These are phyloP conservation scores for Boleophthalmus pectinirostris DNA, from an alignment of 2,113 vertebrate species.

Conservation along the genomic window DNA sequence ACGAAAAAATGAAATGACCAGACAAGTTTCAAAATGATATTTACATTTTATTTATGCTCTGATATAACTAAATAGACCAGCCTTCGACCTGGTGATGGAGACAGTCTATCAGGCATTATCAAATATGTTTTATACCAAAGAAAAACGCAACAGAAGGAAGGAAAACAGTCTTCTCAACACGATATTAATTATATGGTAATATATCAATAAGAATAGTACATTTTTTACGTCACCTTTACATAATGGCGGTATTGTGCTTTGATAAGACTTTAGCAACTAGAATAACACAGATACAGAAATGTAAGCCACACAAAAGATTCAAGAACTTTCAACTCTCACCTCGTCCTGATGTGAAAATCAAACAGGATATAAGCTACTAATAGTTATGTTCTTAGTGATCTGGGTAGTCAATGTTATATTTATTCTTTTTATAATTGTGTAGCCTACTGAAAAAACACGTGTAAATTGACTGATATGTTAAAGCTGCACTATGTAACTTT, in stretches of 20 bases:
- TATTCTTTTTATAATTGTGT: no score
- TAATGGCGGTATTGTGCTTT: constrained; percentile 81
- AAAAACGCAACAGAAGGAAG: constrained; percentile 51
- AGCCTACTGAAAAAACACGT: no score
- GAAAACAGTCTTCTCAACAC: constrained; percentile 66
- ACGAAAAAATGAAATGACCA: constrained; percentile 36
- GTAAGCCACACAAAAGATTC: constrained; percentile 53
- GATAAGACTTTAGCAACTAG: constrained; percentile 76
- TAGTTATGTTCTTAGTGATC: no score
- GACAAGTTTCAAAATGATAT: constrained; percentile 68
- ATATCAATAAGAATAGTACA: constrained; percentile 76
- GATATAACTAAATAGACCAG: constrained; percentile 79
- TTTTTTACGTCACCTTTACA: constrained; percentile 77
- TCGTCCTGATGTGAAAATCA: background rate
- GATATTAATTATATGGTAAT: constrained; percentile 74
- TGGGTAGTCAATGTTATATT: no score
- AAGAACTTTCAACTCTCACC: constrained; percentile 16
- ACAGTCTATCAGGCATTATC: constrained; percentile 74
- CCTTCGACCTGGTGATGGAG: constrained; percentile 66
- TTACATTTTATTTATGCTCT: constrained; percentile 76
- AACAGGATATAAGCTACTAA: background rate
- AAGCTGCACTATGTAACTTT: no score
- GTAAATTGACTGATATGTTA: no score
- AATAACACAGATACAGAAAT: constrained; percentile 69
- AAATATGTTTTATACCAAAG: constrained; percentile 71